Percentiles rank a stretch among this genome's conserved stretches.
phyloP scores from a whole-genome alignment of 2,797 vertebrate species.

The Danio choprae region DNA sequence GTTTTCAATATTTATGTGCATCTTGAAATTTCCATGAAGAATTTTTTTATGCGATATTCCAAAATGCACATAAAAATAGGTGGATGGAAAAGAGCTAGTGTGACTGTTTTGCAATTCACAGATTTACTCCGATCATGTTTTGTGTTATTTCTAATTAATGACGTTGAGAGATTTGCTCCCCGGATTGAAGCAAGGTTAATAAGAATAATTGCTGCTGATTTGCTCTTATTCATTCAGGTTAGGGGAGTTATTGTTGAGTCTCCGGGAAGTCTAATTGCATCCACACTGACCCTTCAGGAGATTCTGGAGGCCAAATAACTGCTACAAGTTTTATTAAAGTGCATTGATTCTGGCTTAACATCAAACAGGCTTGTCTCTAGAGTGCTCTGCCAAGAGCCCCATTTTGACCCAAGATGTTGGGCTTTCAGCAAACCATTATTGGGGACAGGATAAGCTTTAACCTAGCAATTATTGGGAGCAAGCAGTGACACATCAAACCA shows the following conservation, averaged over 20 bases:
- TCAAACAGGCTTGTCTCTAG: constrained; percentile 33
- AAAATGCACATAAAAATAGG: too few relatives aligned
- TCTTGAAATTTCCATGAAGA: too few relatives aligned
- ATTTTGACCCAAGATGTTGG: constrained; percentile 21
- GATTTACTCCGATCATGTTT: constrained; percentile 4
- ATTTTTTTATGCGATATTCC: too few relatives aligned
- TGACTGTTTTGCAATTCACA: not conserved
- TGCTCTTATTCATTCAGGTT: constrained; percentile 16
- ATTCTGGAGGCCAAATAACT: constrained; percentile 28
- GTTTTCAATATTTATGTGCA: too few relatives aligned
- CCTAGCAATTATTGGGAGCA: constrained; percentile 26
- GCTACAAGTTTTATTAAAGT: constrained; percentile 15
- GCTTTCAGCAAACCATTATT: constrained; percentile 42
- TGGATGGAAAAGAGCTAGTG: too few relatives aligned
- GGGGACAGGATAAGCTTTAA: constrained; percentile 31
- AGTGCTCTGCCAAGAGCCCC: constrained; percentile 37
- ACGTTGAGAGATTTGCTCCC: not conserved
- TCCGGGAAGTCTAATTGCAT: not conserved
- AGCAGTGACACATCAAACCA: constrained; percentile 19
- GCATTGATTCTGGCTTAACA: constrained; percentile 43
- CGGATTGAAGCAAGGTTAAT: constrained; percentile 9
- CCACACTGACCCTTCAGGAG: not conserved
- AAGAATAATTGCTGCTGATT: not conserved
- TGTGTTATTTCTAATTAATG: not conserved
- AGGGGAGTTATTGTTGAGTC: not conserved